Conservation (phyloP, 2,113 vertebrate species). For the Ellobius talpinus region DNA sequence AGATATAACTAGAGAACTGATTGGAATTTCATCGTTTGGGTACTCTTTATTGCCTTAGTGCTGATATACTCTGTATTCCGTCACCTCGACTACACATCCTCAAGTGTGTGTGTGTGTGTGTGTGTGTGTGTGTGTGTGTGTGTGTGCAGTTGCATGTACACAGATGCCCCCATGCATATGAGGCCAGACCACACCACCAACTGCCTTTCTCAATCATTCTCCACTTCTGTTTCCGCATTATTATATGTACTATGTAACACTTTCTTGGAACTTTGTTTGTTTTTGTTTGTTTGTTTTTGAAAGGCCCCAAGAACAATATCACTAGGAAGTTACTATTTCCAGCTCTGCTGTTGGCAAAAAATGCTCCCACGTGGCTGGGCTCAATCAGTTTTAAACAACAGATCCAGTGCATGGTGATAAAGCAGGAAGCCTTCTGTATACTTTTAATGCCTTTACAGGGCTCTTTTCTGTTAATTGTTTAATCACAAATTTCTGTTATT, state of each 20-base stretch:
- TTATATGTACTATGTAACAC: neutral
- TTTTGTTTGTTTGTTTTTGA: neutral
- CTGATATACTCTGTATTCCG: fast-evolving
- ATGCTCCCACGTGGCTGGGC: conserved; percentile 23
- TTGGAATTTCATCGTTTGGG: neutral
- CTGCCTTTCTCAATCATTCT: neutral
- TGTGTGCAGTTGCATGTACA: neutral
- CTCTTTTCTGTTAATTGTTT: conserved; percentile 79
- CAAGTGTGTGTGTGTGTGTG: neutral
- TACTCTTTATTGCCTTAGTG: neutral
- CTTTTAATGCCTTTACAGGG: conserved; percentile 79
- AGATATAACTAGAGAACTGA: neutral
- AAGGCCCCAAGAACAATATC: neutral
- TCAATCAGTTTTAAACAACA: conserved; percentile 72
- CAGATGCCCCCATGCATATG: neutral
- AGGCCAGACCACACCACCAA: neutral
- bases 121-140: neutral
- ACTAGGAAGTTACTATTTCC: conserved; percentile 7
- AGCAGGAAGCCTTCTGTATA: conserved; percentile 80
- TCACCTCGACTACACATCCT: neutral
- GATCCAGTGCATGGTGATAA: conserved; percentile 72
- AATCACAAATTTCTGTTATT: conserved; percentile 78
- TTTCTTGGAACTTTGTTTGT: neutral
- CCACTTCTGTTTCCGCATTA: neutral
- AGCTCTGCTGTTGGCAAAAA: neutral